Base-by-base conservation (phyloP, 2,797 vertebrate genomes). In the Sciurus carolinensis region DNA sequence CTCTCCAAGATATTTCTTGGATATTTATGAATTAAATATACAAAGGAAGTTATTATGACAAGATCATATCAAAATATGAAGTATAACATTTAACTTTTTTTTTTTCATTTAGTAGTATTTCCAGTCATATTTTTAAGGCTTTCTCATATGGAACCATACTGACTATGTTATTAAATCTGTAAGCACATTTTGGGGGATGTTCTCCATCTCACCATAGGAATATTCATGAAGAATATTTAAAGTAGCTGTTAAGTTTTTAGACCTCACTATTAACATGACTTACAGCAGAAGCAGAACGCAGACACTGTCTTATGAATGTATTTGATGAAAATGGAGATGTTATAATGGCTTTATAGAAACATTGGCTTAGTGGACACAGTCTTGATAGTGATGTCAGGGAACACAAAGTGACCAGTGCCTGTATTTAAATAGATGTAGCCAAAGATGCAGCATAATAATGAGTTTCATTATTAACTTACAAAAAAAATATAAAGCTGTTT, bases 401-500 rank as follows among this genome's bases (percentile, higher is more conserved):
- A 59, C 77, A 87, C 88, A 87, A 75, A 91, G 92, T 72, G 90
- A 0, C 0, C 30, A 12, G 33, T 77, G 57, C 73, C 83, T 57
- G 7, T 72, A 44, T 33, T 28, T 36, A 82, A 96, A 64, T 15
- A 90, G 95, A 94, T 39, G 95, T 44, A 57, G 59, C 72, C 36
- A 42, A 79, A 66, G 81, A 93, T 15, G 12, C 81, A 77, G 80
- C n/a, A 76, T 79, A 66, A 94, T 97, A 94, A 98, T 94, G 85
- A 93, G 62, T 95, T 98, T 97, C 86, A 95, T 98, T 98, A 98
- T 71, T 94, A 91, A 97, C 90, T 83, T 93, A 96, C 97, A 92
- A 95, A 97, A 98, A 97, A 96, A 94, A 97, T 92, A 96, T 33
- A 96, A 59, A 93, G 79, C 83, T 95, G 77, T 96, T 97, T 95